Percentiles rank a stretch among this genome's conserved stretches.
These are phyloP conservation scores for Drosophila phalerata DNA, from an alignment of 2,888 invertebrate species.

Conservation along the genomic window DNA sequence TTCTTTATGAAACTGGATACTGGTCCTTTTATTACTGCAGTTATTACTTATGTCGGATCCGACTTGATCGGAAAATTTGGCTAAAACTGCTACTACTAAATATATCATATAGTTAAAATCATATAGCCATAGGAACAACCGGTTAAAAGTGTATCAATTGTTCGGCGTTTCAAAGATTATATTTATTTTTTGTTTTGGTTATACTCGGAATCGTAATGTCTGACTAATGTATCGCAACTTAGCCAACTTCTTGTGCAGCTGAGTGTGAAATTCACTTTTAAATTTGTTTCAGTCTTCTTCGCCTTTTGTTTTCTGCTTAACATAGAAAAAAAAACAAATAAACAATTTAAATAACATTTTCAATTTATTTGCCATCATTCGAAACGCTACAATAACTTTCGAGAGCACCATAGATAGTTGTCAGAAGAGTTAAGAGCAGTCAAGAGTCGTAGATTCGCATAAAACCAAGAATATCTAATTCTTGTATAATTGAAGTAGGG, in stretches of 20 bases:
- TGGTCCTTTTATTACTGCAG: no score
- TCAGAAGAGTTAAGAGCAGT: neutral
- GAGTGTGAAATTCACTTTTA: conserved; percentile 68
- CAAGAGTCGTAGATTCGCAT: conserved; percentile 1
- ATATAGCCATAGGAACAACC: no score
- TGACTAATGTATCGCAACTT: conserved; percentile 55
- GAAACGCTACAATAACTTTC: conserved; percentile 61
- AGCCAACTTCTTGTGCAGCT: conserved; percentile 62
- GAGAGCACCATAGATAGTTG: conserved; percentile 30
- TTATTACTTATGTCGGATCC: no score
- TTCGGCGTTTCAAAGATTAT: neutral
- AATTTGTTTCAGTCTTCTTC: conserved; percentile 36
- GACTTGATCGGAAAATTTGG: no score
- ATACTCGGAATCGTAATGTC: conserved; percentile 25
- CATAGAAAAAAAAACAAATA: conserved; percentile 34
- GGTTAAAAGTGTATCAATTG: neutral
- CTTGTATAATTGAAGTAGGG: neutral
- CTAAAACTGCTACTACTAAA: no score
- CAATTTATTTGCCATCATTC: conserved; percentile 56
- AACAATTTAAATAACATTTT: conserved; percentile 50
- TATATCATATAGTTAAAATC: neutral
- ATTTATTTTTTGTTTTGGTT: conserved; percentile 1
- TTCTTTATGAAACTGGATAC: no score
- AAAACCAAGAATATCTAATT: conserved; percentile 5
- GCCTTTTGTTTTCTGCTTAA: conserved; percentile 10